A percentile compares a stretch with the other conserved stretches of the same genome.
phyloP scores from a whole-genome alignment of 1,140 invertebrate genomes.

The Drosophila novamexicana region DNA sequence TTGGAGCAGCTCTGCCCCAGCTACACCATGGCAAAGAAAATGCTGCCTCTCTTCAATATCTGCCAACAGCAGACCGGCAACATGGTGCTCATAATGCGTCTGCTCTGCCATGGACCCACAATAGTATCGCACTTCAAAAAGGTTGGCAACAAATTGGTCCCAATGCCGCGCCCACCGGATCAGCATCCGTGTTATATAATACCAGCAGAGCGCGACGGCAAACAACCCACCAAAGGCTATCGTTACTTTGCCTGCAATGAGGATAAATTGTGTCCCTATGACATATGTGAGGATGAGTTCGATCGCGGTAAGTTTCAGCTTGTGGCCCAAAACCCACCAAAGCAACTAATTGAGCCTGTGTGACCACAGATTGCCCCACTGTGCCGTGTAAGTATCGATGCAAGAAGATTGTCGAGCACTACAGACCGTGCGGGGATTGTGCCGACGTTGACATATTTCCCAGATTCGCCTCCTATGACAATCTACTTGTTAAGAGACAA shows the following conservation, averaged over 20 bases:
- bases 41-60: slow-evolving; percentile 73
- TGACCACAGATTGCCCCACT: slow-evolving; percentile 45
- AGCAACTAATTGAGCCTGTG: neutral
- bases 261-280: slow-evolving; percentile 61
- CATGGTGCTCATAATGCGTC: slow-evolving; percentile 63
- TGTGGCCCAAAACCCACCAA: neutral
- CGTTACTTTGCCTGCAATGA: slow-evolving; percentile 67
- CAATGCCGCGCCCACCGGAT: neutral
- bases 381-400: slow-evolving; percentile 7
- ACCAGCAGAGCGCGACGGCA: neutral
- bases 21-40: slow-evolving; percentile 55
- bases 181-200: slow-evolving; percentile 13
- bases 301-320: slow-evolving; percentile 43
- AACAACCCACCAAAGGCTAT: slow-evolving; percentile 19
- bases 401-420: neutral
- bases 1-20: slow-evolving; percentile 67
- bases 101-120: slow-evolving; percentile 70
- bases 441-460: neutral
- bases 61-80: slow-evolving; percentile 74
- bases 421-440: neutral
- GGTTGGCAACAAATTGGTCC: neutral
- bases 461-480: neutral
- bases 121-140: slow-evolving; percentile 60
- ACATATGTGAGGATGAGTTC: slow-evolving; percentile 62
- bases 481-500: neutral